Evolutionary conservation across 2,888 invertebrate species (phyloP).

Genomic region (Amphiduros pacificus): DNA sequence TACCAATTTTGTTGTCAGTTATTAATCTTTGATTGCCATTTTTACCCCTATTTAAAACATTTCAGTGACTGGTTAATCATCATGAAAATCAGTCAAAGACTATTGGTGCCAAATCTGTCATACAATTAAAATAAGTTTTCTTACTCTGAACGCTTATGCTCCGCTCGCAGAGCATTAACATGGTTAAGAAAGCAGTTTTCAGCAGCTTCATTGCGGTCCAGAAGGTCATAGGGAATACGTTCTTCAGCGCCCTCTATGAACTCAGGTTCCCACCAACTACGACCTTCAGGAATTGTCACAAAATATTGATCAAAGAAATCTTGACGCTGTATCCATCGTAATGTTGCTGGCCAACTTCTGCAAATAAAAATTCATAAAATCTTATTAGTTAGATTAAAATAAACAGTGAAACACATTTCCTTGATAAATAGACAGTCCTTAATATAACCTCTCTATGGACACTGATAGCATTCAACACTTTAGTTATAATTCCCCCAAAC

Average conservation of each 20-base stretch:
- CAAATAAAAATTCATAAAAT: too few relatives aligned
- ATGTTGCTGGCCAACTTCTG: constrained; percentile 87
- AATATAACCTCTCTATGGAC: too few relatives aligned
- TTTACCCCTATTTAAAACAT: background rate
- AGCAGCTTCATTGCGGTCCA: constrained; percentile 89
- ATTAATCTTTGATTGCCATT: background rate
- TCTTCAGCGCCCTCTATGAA: constrained; percentile 69
- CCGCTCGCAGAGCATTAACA: constrained; percentile 86
- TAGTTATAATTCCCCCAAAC: too few relatives aligned
- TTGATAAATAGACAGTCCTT: too few relatives aligned
- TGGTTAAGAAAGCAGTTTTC: constrained; percentile 90
- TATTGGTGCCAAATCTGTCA: background rate
- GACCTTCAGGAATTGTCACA: constrained; percentile 78
- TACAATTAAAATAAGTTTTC: constrained; percentile 54
- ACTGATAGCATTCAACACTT: too few relatives aligned
- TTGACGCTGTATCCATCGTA: constrained; percentile 83
- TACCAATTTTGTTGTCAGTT: background rate
- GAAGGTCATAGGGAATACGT: constrained; percentile 88
- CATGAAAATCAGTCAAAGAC: background rate
- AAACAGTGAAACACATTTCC: too few relatives aligned
- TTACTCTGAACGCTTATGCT: constrained; percentile 89
- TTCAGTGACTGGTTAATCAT: background rate
- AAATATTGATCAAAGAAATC: constrained; percentile 93
- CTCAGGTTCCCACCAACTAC: constrained; percentile 76
- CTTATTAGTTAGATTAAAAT: too few relatives aligned